Evolutionary conservation across 2,113 vertebrate species (phyloP), one percentile per base, ranked within the genome.

Genomic region (Martes martes): DNA sequence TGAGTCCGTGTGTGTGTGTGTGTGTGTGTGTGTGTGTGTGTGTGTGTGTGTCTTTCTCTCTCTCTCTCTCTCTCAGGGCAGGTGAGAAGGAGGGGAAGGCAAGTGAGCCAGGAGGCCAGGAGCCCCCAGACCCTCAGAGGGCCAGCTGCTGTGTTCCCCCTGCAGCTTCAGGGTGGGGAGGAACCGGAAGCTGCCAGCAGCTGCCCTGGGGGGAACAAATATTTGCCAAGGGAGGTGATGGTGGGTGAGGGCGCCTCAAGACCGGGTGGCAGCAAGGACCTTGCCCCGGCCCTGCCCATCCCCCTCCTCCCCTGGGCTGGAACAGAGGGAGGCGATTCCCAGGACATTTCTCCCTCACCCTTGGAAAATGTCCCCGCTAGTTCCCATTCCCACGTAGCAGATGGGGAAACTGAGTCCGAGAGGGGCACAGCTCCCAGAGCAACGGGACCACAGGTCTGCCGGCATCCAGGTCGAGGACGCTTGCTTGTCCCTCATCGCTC

Each of bases 151-250:
- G 4, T 3, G 1, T 23, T 26, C 78, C 39, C 47, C 33, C 33
- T 1, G 69, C 10, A 1, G 11, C 52, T 89, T 14, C 28, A 16
- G 52, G 39, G 9, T 86, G 23, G 11, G n/a, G 39, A 73, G 73
- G 47, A 93, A 39, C 95, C 21, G 69, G 95, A 94, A 97, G 74
- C 15, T 28, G 42, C 47, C 16, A 31, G 69, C 31, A 42, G n/a
- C 36, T 28, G 13, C 2, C 6, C 6, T 8, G 10, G 10, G 59
- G 59, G 24, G 59, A 67, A 31, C 91, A 92, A 98, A 98, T 98
- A 97, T 98, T 98, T 98, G 96, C 55, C 52, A n/a, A 98, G 78
- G 98, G 98, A 88, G 94, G 92, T 0, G 59, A 78, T 23, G 71
- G 39, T 13, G 81, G 80, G n/a, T 24, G 67, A 94, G 33, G 92